Conservation (phyloP, 2,888 invertebrate species). For the Podotricha telesiphe region DNA sequence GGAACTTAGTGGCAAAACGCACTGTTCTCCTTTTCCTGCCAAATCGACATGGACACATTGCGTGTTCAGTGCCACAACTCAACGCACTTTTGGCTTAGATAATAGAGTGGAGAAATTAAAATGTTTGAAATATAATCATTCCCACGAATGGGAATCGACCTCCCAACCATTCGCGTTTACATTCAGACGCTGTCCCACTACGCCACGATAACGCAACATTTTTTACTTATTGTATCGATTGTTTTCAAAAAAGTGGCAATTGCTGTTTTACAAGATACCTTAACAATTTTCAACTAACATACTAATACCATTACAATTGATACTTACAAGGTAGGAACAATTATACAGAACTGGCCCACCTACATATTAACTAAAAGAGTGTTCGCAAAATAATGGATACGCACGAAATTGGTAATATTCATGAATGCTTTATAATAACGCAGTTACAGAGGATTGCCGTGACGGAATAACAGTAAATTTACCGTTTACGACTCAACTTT, state of each 20-base stretch:
- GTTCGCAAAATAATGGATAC: slow-evolving; percentile 25
- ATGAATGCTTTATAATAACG: slow-evolving; percentile 47
- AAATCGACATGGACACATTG: too few species aligned
- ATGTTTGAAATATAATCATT: too few species aligned
- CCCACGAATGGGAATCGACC: too few species aligned
- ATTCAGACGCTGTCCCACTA: too few species aligned
- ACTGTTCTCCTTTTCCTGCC: too few species aligned
- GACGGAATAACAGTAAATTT: slow-evolving; percentile 44
- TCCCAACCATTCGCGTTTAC: too few species aligned
- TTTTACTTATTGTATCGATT: too few species aligned
- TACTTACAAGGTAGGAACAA: not conserved
- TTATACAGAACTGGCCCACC: not conserved
- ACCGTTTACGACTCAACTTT: slow-evolving; percentile 42
- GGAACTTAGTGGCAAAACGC: too few species aligned
- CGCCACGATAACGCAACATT: too few species aligned
- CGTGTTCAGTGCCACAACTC: too few species aligned
- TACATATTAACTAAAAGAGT: slow-evolving; percentile 3
- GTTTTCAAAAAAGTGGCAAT: not conserved
- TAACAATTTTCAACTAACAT: not conserved
- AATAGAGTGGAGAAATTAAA: too few species aligned
- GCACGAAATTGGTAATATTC: slow-evolving; percentile 34
- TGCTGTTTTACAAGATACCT: not conserved
- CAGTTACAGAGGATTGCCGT: slow-evolving; percentile 44
- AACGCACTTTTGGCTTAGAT: too few species aligned
- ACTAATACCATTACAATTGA: not conserved